These are phyloP conservation scores for Musca domestica DNA, from an alignment of 1,140 invertebrate genomes.

Conservation along the genomic window DNA sequence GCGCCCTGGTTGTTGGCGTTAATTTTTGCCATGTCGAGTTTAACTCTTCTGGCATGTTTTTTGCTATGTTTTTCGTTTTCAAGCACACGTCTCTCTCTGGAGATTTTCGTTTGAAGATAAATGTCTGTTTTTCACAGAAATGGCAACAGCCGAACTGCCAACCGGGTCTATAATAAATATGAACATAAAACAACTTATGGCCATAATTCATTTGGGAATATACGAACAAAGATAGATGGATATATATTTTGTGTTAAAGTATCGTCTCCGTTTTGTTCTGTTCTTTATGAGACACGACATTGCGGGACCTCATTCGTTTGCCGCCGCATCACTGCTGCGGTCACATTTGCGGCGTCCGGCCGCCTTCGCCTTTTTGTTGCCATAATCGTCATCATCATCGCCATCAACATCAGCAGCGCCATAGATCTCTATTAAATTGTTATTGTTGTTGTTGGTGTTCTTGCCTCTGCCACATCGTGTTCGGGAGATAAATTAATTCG, in stretches of 20 bases:
- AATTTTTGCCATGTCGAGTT: background rate
- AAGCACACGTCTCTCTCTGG: slow-evolving; percentile 16
- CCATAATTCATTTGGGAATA: slow-evolving; percentile 20
- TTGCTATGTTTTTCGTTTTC: background rate
- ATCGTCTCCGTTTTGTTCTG: background rate
- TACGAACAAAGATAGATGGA: too few relatives aligned
- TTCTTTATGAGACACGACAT: background rate
- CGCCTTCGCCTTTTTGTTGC: background rate
- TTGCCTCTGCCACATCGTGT: too few relatives aligned
- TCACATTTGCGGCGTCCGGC: background rate
- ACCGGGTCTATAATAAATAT: background rate
- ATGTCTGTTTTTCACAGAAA: slow-evolving; percentile 12
- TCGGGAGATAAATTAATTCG: slow-evolving; percentile 7
- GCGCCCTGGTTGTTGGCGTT: slow-evolving; percentile 16
- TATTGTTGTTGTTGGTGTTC: too few relatives aligned
- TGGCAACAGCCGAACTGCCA: background rate
- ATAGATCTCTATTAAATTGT: slow-evolving; percentile 10
- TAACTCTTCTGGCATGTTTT: background rate
- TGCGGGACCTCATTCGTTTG: background rate
- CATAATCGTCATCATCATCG: background rate
- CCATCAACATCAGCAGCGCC: background rate
- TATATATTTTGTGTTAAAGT: background rate
- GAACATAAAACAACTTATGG: slow-evolving; percentile 1
- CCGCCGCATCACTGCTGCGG: background rate
- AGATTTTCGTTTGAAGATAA: slow-evolving; percentile 19